Percentiles rank a stretch among this genome's conserved stretches.
phyloP scores from a whole-genome alignment of 1,140 invertebrate genomes.

The Caenorhabditis latens region DNA sequence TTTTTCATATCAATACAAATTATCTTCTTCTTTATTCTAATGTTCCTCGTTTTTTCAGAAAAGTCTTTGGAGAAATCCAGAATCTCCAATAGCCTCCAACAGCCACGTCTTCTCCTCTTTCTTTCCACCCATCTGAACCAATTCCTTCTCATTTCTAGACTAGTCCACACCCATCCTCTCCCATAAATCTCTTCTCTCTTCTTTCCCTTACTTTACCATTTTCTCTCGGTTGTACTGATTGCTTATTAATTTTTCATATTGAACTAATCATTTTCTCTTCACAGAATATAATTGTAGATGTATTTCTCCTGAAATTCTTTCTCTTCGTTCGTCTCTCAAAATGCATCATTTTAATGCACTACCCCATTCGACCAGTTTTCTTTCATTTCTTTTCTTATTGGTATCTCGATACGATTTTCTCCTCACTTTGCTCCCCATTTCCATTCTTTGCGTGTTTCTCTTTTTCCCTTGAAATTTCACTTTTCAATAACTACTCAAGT shows the following conservation, averaged over 20 bases:
- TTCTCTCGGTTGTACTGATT: not conserved
- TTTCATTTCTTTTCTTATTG: slow-evolving; percentile 6
- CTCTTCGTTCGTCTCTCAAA: no score
- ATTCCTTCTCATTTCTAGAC: not conserved
- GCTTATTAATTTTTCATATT: not conserved
- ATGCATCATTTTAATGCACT: not conserved
- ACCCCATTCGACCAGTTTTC: slow-evolving; percentile 1
- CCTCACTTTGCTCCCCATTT: no score
- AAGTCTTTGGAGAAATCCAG: slow-evolving; percentile 47
- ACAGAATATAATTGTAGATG: slow-evolving; percentile 3
- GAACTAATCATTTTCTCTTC: slow-evolving; percentile 15
- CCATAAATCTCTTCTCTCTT: not conserved
- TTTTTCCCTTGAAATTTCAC: no score
- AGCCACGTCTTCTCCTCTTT: no score
- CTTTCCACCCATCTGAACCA: not conserved
- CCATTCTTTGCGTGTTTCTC: not conserved
- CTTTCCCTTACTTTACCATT: not conserved
- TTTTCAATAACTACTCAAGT: no score
- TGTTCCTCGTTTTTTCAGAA: slow-evolving; percentile 4
- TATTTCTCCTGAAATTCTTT: not conserved
- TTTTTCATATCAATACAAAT: no score
- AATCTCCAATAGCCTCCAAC: slow-evolving; percentile 5
- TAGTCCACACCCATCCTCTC: not conserved
- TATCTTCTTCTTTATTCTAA: no score
- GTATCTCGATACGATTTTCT: not conserved